These are phyloP conservation scores for Rhamphomyia laevipes DNA, from an alignment of 2,888 invertebrate species.

Conservation along the genomic window DNA sequence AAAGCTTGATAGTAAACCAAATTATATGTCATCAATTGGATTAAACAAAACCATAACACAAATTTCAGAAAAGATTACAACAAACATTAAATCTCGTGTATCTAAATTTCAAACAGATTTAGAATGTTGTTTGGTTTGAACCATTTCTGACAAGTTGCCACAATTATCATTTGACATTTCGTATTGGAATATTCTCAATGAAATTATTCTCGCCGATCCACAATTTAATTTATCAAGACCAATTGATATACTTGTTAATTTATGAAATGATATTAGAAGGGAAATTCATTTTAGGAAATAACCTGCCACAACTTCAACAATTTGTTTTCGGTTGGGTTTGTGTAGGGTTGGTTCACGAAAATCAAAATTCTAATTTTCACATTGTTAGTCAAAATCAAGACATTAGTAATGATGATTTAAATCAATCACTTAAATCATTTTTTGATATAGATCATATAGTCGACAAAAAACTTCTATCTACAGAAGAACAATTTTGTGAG, in stretches of 20 bases:
- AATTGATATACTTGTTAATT: constrained; percentile 5
- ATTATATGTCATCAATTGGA: too few species aligned
- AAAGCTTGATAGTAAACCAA: too few species aligned
- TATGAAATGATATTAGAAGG: too few species aligned
- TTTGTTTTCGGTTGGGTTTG: constrained; percentile 7
- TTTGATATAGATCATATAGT: constrained; percentile 12
- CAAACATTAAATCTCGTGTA: too few species aligned
- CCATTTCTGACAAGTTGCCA: not conserved
- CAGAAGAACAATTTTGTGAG: constrained; percentile 11
- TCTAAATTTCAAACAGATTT: too few species aligned
- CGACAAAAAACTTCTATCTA: constrained; percentile 4
- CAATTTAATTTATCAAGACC: constrained; percentile 1
- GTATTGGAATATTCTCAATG: constrained; percentile 4
- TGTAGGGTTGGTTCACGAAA: not conserved
- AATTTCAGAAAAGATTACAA: too few species aligned
- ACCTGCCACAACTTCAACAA: constrained; percentile 2
- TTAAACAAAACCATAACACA: too few species aligned
- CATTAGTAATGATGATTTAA: not conserved
- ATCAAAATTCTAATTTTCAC: not conserved
- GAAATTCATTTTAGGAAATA: too few species aligned
- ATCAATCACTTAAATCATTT: constrained; percentile 3
- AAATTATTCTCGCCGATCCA: constrained; percentile 5
- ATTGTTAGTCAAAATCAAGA: not conserved
- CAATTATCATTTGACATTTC: not conserved
- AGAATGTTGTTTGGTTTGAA: not conserved